A percentile compares a stretch with the other conserved stretches of the same genome.
Conservation (phyloP, 2,797 vertebrate species). For the Cynopterus sphinx region DNA sequence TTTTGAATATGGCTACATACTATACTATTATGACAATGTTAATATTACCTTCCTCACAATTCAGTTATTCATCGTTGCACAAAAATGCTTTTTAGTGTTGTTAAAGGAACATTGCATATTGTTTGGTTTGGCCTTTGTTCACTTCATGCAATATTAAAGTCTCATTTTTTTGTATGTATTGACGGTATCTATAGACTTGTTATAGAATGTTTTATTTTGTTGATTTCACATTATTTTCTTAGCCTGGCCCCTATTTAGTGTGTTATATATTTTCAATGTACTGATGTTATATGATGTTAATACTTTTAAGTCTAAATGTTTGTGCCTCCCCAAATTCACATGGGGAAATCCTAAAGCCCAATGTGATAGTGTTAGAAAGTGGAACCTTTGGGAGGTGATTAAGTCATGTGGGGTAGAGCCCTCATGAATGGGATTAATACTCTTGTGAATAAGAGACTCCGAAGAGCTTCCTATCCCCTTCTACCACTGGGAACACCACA, state of each 20-base stretch:
- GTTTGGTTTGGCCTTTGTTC: not conserved
- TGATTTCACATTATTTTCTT: not conserved
- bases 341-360: not conserved
- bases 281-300: not conserved
- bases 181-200: not conserved
- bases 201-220: constrained; percentile 3
- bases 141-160: not conserved
- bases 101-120: not conserved
- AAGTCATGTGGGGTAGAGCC: not conserved
- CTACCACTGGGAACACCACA: not conserved
- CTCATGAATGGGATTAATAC: not conserved
- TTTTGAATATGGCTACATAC: not conserved
- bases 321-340: not conserved
- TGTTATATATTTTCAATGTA: not conserved
- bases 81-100: not conserved
- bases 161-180: not conserved
- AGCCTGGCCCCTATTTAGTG: not conserved
- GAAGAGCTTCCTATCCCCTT: not conserved
- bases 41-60: not conserved
- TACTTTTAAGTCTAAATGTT: not conserved
- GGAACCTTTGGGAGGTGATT: not conserved
- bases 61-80: not conserved
- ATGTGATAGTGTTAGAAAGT: not conserved
- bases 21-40: not conserved
- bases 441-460: not conserved